Evolutionary conservation across 2,113 vertebrate genomes (phyloP).

Genomic region (Xenopus tropicalis): UCB_Xtro_10.0 CM004449.2:83593501-83594000

Average conservation of each 20-base stretch:
- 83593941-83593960: too few species aligned
- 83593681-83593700: constrained; percentile 37
- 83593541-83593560: constrained; percentile 45
- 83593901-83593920: too few species aligned
- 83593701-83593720: constrained; percentile 29
- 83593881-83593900: background rate
- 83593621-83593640: constrained; percentile 43
- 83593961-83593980: too few species aligned
- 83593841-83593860: background rate
- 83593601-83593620: constrained; percentile 42
- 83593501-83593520: constrained; percentile 40
- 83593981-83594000: too few species aligned
- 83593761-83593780: constrained; percentile 17
- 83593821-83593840: constrained; percentile 1
- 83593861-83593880: background rate
- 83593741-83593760: constrained; percentile 34
- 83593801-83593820: background rate
- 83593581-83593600: constrained; percentile 45
- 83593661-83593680: constrained; percentile 32
- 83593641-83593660: constrained; percentile 31
- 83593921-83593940: too few species aligned
- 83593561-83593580: constrained; percentile 44
- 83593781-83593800: constrained; percentile 1
- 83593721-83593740: constrained; percentile 25
- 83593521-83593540: constrained; percentile 43